phyloP scores from a whole-genome alignment of 2,113 vertebrate species.

The Pampusana beccarii region DNA sequence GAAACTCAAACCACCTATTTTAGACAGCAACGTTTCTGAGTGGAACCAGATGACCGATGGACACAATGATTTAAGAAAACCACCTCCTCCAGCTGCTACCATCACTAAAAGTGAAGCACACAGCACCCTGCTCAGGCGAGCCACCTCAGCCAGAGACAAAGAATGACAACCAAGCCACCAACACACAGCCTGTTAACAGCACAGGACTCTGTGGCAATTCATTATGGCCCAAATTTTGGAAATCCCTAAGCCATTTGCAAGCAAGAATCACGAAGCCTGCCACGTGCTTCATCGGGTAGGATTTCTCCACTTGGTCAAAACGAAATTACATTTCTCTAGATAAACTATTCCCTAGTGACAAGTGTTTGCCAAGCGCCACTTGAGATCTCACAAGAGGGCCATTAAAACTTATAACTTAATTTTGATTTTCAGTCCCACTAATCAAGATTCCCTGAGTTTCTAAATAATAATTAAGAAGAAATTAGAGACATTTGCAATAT shows the following conservation, averaged over 20 bases:
- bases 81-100: not conserved
- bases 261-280: not conserved
- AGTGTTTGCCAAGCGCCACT: not conserved
- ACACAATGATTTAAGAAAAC: accelerated
- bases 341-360: not conserved
- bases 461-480: not conserved
- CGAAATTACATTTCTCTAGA: not conserved
- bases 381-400: not conserved
- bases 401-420: not conserved
- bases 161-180: accelerated
- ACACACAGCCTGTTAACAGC: accelerated
- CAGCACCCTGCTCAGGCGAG: not conserved
- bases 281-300: not conserved
- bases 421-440: not conserved
- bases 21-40: not conserved
- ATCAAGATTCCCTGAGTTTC: not conserved
- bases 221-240: accelerated
- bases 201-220: accelerated
- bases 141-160: not conserved
- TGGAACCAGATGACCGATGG: not conserved
- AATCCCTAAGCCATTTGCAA: not conserved
- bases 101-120: accelerated
- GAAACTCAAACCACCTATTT: not conserved
- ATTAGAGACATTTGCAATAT: not conserved
- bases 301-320: not conserved